Percentiles rank a stretch among this genome's conserved stretches.
Evolutionary conservation across 2,797 vertebrate species (phyloP).

Genomic region (Dendrocincla fuliginosa): DNA sequence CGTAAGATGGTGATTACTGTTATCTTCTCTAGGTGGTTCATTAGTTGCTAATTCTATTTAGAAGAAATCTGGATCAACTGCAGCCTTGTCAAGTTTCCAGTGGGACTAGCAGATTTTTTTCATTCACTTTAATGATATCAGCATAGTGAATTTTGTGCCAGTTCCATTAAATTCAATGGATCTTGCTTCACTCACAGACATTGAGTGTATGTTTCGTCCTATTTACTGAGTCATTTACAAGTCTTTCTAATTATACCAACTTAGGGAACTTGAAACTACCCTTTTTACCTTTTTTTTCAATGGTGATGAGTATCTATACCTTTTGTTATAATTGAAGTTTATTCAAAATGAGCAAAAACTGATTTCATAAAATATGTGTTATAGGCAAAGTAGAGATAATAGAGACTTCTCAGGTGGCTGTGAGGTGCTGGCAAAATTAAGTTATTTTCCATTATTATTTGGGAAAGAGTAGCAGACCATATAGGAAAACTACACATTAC

Average conservation of each 20-base stretch:
- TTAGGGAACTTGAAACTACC: background rate
- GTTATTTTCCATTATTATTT: background rate
- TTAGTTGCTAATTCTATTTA: conserved; percentile 3
- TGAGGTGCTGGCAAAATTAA: background rate
- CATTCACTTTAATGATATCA: background rate
- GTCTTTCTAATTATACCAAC: background rate
- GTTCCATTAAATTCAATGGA: background rate
- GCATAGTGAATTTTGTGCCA: background rate
- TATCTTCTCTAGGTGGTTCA: background rate
- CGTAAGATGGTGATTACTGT: background rate
- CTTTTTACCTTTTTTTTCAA: background rate
- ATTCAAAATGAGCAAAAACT: background rate
- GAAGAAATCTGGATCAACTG: background rate
- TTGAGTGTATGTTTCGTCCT: background rate
- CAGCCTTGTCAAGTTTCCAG: background rate
- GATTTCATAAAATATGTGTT: background rate
- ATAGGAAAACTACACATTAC: background rate
- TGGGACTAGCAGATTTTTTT: background rate
- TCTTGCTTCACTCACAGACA: background rate
- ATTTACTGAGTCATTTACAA: background rate
- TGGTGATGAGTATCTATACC: background rate
- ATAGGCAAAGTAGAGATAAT: background rate
- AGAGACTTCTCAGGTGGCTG: background rate
- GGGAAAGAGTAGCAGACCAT: background rate
- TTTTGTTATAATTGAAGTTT: background rate